Evolutionary conservation across 2,888 invertebrate genomes (phyloP).

Genomic region (Hypercompe scribonia): DNA sequence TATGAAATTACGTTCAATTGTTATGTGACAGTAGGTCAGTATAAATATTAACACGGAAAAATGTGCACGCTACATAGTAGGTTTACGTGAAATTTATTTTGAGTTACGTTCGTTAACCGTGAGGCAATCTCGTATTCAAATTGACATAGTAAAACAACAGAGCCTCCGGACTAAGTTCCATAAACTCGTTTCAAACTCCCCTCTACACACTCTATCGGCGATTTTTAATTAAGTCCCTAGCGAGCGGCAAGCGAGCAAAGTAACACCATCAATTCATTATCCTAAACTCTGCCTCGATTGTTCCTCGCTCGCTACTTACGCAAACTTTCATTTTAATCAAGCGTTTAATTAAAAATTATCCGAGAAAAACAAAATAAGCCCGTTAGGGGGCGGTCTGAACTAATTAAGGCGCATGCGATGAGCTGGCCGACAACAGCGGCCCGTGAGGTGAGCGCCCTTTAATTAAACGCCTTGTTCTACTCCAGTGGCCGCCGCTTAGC

Average conservation of each 20-base stretch:
- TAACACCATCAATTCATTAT: slow-evolving; percentile 87
- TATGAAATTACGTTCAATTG: neutral
- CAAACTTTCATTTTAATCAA: slow-evolving; percentile 87
- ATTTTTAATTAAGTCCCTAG: slow-evolving; percentile 86
- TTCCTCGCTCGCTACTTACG: slow-evolving; percentile 86
- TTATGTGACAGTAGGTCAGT: slow-evolving; percentile 19
- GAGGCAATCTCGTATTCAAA: slow-evolving; percentile 84
- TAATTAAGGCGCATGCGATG: slow-evolving; percentile 86
- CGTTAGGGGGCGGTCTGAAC: slow-evolving; percentile 85
- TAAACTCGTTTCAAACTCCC: slow-evolving; percentile 84
- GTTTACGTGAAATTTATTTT: slow-evolving; percentile 43
- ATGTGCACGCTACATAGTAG: slow-evolving; percentile 27
- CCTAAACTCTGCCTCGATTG: slow-evolving; percentile 86
- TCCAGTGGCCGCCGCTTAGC: slow-evolving; percentile 75
- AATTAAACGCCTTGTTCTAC: slow-evolving; percentile 82
- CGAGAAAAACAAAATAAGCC: slow-evolving; percentile 87
- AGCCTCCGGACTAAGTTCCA: slow-evolving; percentile 82
- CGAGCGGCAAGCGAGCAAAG: slow-evolving; percentile 83
- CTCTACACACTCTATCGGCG: slow-evolving; percentile 86
- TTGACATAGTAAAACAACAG: slow-evolving; percentile 86
- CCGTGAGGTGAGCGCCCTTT: slow-evolving; percentile 82
- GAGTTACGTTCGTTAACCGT: slow-evolving; percentile 55
- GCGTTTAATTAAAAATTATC: slow-evolving; percentile 87
- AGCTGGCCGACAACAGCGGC: slow-evolving; percentile 75
- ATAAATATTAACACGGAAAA: slow-evolving; percentile 31